phyloP scores from a whole-genome alignment of 2,888 invertebrate species.

The Melipona beecheii region DNA sequence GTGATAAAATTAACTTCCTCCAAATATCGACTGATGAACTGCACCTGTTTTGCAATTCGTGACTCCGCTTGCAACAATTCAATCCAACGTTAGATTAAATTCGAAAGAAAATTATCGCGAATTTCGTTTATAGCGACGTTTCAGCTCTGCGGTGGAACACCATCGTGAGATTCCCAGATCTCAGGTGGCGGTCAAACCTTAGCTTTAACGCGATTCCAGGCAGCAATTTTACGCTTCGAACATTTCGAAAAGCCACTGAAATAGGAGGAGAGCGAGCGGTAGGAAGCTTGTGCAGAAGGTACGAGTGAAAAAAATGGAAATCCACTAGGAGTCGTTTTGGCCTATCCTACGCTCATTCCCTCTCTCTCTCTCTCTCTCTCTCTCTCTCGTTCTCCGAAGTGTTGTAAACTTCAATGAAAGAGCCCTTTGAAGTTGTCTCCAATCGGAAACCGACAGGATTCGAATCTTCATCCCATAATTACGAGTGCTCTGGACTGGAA shows the following conservation, averaged over 20 bases:
- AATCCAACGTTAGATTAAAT: background rate
- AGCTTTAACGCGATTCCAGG: constrained; percentile 76
- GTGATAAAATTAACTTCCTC: too few relatives aligned
- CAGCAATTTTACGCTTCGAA: constrained; percentile 80
- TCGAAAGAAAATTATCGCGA: background rate
- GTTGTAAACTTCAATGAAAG: constrained; percentile 68
- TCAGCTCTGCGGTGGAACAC: background rate
- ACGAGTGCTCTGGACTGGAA: constrained; percentile 61
- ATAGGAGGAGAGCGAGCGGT: constrained; percentile 1
- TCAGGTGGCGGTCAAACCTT: constrained; percentile 70
- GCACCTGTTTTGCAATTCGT: background rate
- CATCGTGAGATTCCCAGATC: constrained; percentile 27
- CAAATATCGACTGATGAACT: too few relatives aligned
- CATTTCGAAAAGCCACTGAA: constrained; percentile 72
- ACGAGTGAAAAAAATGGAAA: constrained; percentile 60
- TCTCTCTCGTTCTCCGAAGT: constrained; percentile 1
- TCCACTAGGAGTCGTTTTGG: constrained; percentile 55
- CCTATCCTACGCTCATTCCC: constrained; percentile 6
- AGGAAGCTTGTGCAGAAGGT: constrained; percentile 5
- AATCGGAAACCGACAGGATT: constrained; percentile 64
- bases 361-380: background rate
- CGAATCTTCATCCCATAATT: constrained; percentile 68
- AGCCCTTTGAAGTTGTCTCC: constrained; percentile 67
- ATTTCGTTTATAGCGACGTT: constrained; percentile 17
- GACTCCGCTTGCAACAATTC: background rate